phyloP scores from a whole-genome alignment of 2,888 invertebrate species.

The Penaeus monodon region DNA sequence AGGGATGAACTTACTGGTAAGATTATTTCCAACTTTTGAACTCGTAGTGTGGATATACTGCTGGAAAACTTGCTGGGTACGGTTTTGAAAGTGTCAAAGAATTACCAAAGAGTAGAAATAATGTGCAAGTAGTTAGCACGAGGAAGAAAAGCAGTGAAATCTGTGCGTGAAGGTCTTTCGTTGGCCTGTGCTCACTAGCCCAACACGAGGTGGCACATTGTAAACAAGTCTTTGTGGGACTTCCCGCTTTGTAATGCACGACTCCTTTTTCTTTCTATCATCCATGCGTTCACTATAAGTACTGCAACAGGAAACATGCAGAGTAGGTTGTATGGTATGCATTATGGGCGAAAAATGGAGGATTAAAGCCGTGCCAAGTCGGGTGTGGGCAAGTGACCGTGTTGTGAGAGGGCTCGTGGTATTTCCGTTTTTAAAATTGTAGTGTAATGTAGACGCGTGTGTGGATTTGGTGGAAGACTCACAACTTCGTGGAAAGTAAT shows the following conservation, averaged over 20 bases:
- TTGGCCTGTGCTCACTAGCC: background rate
- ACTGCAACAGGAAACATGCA: too few species aligned
- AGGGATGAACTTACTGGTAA: constrained; percentile 27
- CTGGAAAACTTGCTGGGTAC: background rate
- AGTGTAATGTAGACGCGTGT: background rate
- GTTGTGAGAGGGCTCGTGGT: too few species aligned
- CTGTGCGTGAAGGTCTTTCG: background rate
- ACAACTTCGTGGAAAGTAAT: too few species aligned
- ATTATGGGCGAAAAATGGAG: too few species aligned
- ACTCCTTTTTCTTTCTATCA: too few species aligned
- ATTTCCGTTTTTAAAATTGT: too few species aligned
- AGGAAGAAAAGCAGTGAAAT: constrained; percentile 7
- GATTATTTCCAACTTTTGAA: constrained; percentile 12
- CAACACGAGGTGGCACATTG: constrained; percentile 24
- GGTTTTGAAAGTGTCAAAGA: background rate
- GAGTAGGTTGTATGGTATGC: too few species aligned
- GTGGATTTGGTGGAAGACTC: background rate
- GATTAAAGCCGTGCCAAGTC: too few species aligned
- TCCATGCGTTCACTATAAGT: too few species aligned
- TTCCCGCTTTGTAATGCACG: background rate
- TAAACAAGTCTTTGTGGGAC: constrained; percentile 28
- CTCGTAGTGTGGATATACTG: background rate
- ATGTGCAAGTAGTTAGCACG: background rate
- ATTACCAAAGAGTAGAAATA: background rate
- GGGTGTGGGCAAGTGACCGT: too few species aligned